Evolutionary conservation across 1,140 invertebrate species (phyloP), one percentile per base, ranked within the genome.

Genomic region (Tetragonula clypearis): DNA sequence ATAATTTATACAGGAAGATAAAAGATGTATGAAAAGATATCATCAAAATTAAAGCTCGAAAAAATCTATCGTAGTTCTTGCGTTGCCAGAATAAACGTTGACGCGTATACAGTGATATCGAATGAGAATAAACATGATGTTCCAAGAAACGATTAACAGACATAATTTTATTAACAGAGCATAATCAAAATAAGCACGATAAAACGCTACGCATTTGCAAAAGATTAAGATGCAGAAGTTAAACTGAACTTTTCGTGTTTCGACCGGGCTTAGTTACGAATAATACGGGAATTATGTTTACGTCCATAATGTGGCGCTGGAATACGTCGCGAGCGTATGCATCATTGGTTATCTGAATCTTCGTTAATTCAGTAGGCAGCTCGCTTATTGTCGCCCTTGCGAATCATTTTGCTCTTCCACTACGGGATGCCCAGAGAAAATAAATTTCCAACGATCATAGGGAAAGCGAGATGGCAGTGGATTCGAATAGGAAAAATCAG

Each of bases 401-500:
- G 41, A 49, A 6, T 49, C 41, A 49, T 49, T 49, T 19, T 26
- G 41, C 17, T 1, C 5, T 65, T 0, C 19, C 21, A 23, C 17
- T 1, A 35, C 15, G 9, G 15, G 2, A n/a, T n/a, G 6, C n/a
- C 55, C n/a, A 14, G 9, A 1, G 55, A 6, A 68, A 68, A 68
- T 17, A 26, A 56, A 77, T 82, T 82, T 56, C 8, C 60, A 49
- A 76, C 21, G 21, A 68, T 62, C 41, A 56, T 81, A 79, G 73
- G 55, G 41, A 26, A 71, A 30, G 55, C 17, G 65, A 76, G 60
- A 62, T 9, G 53, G 23, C 35, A 1, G 19, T 12, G 19, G 62
- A 77, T 68, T 21, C 0, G 62, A 23, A n/a, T 1, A 30, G 3
- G 56, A 8, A 56, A 9, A n/a, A 71, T 49, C 69, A 82, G 56